Conservation (phyloP, 2,888 invertebrate genomes). For the Coleophora deauratella region DNA sequence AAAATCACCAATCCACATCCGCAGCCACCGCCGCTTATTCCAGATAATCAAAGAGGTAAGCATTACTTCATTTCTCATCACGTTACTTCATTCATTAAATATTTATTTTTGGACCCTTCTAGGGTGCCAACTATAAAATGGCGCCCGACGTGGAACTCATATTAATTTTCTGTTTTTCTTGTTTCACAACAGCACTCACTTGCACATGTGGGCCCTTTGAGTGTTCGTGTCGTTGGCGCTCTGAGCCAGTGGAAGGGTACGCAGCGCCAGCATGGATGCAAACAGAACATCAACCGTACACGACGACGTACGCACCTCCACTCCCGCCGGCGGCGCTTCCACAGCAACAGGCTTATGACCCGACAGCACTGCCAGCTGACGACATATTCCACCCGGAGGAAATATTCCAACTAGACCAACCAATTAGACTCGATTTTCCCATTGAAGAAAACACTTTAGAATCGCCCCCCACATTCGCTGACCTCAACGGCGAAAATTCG, state of each 20-base stretch:
- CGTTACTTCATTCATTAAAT: not conserved
- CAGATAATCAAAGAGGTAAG: slow-evolving; percentile 80
- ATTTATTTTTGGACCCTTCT: no score
- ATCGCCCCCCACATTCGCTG: slow-evolving; percentile 81
- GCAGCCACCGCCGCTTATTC: slow-evolving; percentile 78
- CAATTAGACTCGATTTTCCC: slow-evolving; percentile 77
- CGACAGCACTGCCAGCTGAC: slow-evolving; percentile 73
- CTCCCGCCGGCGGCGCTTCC: slow-evolving; percentile 44
- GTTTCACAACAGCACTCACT: slow-evolving; percentile 64
- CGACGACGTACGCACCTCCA: slow-evolving; percentile 39
- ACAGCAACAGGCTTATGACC: slow-evolving; percentile 70
- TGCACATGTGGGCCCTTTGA: slow-evolving; percentile 86
- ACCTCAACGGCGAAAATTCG: slow-evolving; percentile 82
- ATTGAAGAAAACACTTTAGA: slow-evolving; percentile 66
- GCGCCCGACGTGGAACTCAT: no score
- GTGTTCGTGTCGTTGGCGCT: slow-evolving; percentile 77
- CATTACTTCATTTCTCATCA: not conserved
- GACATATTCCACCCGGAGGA: slow-evolving; percentile 85
- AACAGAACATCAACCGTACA: slow-evolving; percentile 42
- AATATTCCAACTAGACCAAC: slow-evolving; percentile 84
- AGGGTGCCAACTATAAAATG: no score
- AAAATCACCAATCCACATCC: slow-evolving; percentile 44
- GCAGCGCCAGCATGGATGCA: slow-evolving; percentile 48
- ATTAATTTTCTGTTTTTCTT: not conserved
- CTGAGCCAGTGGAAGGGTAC: slow-evolving; percentile 49